Percentiles rank a stretch among this genome's conserved stretches.
Evolutionary conservation across 1,140 invertebrate species (phyloP).

Genomic region (Saccostrea cuccullata): DNA sequence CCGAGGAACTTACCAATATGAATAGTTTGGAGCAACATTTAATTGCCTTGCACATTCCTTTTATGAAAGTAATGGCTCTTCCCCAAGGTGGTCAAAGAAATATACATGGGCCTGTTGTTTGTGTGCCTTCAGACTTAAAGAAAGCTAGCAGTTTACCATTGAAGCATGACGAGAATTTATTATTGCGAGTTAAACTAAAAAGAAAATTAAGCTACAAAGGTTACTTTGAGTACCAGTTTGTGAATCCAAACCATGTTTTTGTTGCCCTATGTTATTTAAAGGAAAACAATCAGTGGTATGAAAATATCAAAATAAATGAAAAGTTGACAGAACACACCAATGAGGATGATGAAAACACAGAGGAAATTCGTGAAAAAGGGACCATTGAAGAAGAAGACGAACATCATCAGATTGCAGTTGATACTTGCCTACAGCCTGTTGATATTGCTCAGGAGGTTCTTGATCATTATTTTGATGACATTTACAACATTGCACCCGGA

Average conservation of each 20-base stretch:
- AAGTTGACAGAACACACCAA: constrained; percentile 31
- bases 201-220: constrained; percentile 49
- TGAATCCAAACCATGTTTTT: constrained; percentile 43
- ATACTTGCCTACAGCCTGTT: no score
- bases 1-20: constrained; percentile 27
- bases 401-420: no score
- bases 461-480: no score
- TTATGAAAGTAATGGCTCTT: no score
- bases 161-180: constrained; percentile 33
- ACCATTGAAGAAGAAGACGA: no score
- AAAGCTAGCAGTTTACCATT: constrained; percentile 37
- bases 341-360: constrained; percentile 41
- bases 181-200: constrained; percentile 47
- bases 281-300: constrained; percentile 45
- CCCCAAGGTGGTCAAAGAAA: no score
- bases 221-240: constrained; percentile 44
- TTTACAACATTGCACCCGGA: no score
- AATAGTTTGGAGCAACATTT: not conserved
- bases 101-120: no score
- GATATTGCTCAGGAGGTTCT: no score
- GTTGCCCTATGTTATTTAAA: constrained; percentile 36
- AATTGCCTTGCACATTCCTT: no score
- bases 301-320: constrained; percentile 15
- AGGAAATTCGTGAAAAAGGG: not conserved
- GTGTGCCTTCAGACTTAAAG: not conserved